Evolutionary conservation across 2,888 invertebrate species (phyloP).

Genomic region (Silvanus unidentatus): DNA sequence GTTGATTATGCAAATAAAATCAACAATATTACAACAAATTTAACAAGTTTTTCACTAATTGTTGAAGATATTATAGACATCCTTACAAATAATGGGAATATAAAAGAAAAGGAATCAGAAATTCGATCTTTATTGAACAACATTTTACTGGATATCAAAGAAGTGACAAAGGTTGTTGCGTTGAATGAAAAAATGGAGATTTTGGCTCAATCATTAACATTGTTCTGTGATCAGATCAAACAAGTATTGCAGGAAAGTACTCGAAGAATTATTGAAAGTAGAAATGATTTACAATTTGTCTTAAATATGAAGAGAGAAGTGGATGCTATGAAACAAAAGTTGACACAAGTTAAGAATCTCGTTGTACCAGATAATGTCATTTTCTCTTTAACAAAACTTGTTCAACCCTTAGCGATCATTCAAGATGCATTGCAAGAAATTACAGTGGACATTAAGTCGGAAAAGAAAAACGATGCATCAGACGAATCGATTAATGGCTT

Average conservation of each 20-base stretch:
- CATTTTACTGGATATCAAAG: conserved; percentile 9
- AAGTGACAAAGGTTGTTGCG: conserved; percentile 14
- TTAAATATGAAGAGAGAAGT: conserved; percentile 12
- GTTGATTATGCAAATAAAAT: conserved; percentile 21
- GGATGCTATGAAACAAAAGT: conserved; percentile 4
- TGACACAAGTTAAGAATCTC: conserved; percentile 4
- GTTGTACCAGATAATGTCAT: neutral
- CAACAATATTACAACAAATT: conserved; percentile 18
- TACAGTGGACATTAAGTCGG: conserved; percentile 9
- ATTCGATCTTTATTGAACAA: conserved; percentile 14
- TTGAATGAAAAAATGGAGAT: conserved; percentile 32
- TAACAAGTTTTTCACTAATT: conserved; percentile 19
- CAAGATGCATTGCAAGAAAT: conserved; percentile 15
- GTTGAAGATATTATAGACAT: conserved; percentile 17
- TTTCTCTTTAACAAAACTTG: conserved; percentile 7
- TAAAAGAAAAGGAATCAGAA: conserved; percentile 16
- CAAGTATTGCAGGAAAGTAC: conserved; percentile 13
- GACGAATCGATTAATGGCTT: conserved; percentile 5
- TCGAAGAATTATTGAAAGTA: conserved; percentile 13
- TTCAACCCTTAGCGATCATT: conserved; percentile 11
- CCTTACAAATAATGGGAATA: neutral
- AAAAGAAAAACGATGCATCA: conserved; percentile 9
- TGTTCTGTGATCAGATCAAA: conserved; percentile 17
- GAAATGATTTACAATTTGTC: conserved; percentile 21
- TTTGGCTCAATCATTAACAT: conserved; percentile 21